Evolutionary conservation across 2,888 invertebrate genomes (phyloP).

Genomic region (Caenorhabditis sinica): DNA sequence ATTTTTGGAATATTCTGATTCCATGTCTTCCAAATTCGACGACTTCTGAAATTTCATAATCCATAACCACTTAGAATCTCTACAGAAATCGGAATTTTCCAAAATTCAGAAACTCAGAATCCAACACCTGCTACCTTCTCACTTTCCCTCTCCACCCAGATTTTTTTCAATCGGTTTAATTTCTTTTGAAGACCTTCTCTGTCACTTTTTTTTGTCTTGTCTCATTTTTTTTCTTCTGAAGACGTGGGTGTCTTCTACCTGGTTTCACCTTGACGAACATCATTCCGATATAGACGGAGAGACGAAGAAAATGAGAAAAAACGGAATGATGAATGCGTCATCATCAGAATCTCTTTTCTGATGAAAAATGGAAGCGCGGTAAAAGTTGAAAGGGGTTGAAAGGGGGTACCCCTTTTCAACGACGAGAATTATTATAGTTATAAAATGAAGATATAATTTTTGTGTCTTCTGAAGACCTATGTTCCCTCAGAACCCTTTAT

Average conservation of each 20-base stretch:
- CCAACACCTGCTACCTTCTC: too few species aligned
- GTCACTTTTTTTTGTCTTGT: slow-evolving; percentile 23
- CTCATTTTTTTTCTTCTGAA: slow-evolving; percentile 1
- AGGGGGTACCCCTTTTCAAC: too few species aligned
- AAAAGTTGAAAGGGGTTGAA: background rate
- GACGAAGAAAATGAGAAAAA: too few species aligned
- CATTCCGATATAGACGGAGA: slow-evolving; percentile 3
- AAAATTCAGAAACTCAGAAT: too few species aligned
- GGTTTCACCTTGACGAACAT: slow-evolving; percentile 41
- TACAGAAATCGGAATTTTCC: too few species aligned
- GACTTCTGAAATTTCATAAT: too few species aligned
- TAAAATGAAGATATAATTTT: background rate
- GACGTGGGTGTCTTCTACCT: background rate
- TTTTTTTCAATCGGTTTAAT: background rate
- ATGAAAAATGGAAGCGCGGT: background rate
- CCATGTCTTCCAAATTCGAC: too few species aligned
- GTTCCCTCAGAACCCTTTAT: background rate
- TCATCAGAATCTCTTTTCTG: too few species aligned
- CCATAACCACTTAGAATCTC: too few species aligned
- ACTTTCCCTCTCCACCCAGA: background rate
- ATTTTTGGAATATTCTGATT: too few species aligned
- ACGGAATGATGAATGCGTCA: slow-evolving; percentile 14
- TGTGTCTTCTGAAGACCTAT: background rate
- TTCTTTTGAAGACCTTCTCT: slow-evolving; percentile 27
- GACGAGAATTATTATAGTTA: background rate